phyloP scores from a whole-genome alignment of 2,888 invertebrate genomes.

The Sisyra terminalis region DNA sequence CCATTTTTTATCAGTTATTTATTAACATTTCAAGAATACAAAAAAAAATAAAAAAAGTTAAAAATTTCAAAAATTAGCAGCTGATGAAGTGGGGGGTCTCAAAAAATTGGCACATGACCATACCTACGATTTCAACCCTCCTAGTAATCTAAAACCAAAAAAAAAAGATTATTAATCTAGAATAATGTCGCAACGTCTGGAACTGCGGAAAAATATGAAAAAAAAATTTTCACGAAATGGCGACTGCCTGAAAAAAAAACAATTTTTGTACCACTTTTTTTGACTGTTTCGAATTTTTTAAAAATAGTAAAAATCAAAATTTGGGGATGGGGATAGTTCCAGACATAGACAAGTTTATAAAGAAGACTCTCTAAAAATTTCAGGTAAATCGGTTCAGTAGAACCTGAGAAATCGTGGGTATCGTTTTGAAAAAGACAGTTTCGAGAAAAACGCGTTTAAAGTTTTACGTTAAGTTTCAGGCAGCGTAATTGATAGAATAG shows the following conservation, averaged over 20 bases:
- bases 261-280: background rate
- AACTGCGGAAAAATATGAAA: no score
- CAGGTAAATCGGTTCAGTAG: background rate
- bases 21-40: no score
- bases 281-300: background rate
- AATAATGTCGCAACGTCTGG: no score
- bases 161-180: no score
- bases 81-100: no score
- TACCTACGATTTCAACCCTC: no score
- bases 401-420: background rate
- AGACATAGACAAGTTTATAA: background rate
- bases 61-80: no score
- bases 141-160: no score
- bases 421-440: background rate
- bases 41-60: no score
- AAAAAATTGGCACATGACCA: no score
- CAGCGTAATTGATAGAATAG: no score
- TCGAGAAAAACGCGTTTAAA: conserved; percentile 3
- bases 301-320: conserved; percentile 1
- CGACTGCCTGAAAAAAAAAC: background rate
- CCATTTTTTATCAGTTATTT: no score
- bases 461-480: background rate
- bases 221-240: background rate
- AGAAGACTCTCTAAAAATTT: background rate
- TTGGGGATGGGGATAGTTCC: background rate